Evolutionary conservation across 1,140 invertebrate genomes (phyloP).

Genomic region (Lepidurus couesii): DNA sequence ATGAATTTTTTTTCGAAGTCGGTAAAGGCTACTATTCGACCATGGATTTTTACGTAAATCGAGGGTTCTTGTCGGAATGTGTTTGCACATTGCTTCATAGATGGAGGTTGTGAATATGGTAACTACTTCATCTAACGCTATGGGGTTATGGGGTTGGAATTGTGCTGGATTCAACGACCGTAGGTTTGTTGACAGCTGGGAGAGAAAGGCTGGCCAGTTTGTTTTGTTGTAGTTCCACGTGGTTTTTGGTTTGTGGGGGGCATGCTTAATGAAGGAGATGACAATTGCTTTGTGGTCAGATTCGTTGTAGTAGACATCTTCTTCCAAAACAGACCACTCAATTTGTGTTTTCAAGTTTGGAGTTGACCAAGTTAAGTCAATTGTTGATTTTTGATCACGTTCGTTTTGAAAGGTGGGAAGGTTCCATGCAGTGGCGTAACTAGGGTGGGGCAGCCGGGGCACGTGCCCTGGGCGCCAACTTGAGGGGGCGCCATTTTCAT

Average conservation of each 20-base stretch:
- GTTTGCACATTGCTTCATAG: neutral
- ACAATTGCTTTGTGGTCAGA: conserved; percentile 3
- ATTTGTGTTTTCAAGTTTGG: too few species aligned
- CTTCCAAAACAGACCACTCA: too few species aligned
- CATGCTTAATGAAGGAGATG: neutral
- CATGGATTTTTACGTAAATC: neutral
- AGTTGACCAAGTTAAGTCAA: too few species aligned
- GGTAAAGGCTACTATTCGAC: neutral
- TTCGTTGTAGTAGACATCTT: too few species aligned
- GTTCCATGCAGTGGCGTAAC: too few species aligned
- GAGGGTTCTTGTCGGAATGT: neutral
- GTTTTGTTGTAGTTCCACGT: neutral
- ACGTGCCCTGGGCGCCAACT: too few species aligned
- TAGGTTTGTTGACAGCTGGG: neutral
- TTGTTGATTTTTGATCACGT: too few species aligned
- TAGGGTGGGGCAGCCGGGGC: too few species aligned
- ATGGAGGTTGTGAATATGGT: neutral
- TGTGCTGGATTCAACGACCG: neutral
- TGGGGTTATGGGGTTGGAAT: neutral
- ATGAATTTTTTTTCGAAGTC: neutral
- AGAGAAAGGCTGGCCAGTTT: neutral
- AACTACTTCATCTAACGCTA: neutral
- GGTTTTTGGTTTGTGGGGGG: neutral
- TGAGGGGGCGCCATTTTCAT: too few species aligned
- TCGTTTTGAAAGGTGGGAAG: too few species aligned